Evolutionary conservation across 2,888 invertebrate species (phyloP).

Genomic region (Heliconius aoede): DNA sequence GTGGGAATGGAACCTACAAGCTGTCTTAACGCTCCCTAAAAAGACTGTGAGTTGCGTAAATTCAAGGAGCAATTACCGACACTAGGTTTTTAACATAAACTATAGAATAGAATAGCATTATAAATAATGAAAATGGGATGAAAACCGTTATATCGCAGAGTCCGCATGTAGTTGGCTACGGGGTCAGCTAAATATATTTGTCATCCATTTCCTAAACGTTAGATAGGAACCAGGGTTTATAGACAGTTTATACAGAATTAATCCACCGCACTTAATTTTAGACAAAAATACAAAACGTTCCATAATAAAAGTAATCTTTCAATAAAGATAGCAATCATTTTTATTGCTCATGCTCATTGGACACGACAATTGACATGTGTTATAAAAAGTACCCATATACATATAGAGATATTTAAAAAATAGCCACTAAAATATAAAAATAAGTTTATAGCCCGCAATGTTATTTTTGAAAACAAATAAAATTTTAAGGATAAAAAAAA

Average conservation of each 20-base stretch:
- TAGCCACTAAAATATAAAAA: not conserved
- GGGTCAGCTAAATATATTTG: conserved; percentile 61
- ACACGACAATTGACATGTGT: conserved; percentile 11
- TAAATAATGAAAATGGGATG: not conserved
- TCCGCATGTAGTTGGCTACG: too few species aligned
- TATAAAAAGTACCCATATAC: conserved; percentile 3
- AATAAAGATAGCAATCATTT: conserved; percentile 23
- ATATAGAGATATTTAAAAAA: not conserved
- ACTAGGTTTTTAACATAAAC: conserved; percentile 53
- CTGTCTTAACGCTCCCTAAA: conserved; percentile 25
- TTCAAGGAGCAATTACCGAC: conserved; percentile 62
- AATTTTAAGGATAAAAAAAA: not conserved
- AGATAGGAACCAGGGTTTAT: conserved; percentile 54
- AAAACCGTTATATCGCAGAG: not conserved
- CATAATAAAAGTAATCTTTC: conserved; percentile 13
- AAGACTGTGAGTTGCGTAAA: conserved; percentile 57
- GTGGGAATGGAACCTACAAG: too few species aligned
- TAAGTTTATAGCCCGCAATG: not conserved
- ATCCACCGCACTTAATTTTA: conserved; percentile 29
- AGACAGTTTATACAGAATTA: conserved; percentile 44
- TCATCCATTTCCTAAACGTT: conserved; percentile 59
- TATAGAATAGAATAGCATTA: not conserved
- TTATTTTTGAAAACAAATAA: not conserved
- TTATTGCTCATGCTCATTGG: conserved; percentile 12
- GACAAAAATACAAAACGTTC: conserved; percentile 20